Percentiles rank a stretch among this genome's conserved stretches.
Conservation (phyloP, 2,888 invertebrate genomes). For the Euclidia mi region DNA sequence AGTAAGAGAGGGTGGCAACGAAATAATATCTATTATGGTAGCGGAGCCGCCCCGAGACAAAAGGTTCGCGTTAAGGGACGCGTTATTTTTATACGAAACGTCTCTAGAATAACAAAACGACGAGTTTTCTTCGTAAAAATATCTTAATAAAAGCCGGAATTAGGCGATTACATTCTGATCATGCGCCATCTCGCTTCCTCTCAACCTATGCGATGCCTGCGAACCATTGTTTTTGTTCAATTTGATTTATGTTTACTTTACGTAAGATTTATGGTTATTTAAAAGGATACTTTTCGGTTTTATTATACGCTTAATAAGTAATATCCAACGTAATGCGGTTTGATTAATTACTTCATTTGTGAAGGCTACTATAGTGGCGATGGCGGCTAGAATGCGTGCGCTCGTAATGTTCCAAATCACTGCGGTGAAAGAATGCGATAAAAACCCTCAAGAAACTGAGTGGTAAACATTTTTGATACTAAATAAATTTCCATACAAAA, state of each 20-base stretch:
- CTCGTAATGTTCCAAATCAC: constrained; percentile 32
- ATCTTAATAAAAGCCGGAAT: constrained; percentile 86
- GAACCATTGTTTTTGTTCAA: constrained; percentile 73
- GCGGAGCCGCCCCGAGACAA: constrained; percentile 79
- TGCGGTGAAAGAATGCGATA: constrained; percentile 32
- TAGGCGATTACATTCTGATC: constrained; percentile 85
- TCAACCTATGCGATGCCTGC: constrained; percentile 67
- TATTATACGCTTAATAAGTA: constrained; percentile 50
- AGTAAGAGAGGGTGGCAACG: constrained; percentile 79
- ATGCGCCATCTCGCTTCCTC: constrained; percentile 82
- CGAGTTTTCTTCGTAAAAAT: constrained; percentile 83
- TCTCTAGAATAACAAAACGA: constrained; percentile 82
- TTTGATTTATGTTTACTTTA: constrained; percentile 77
- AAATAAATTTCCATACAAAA: constrained; percentile 39
- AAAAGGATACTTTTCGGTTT: constrained; percentile 72
- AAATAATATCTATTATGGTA: constrained; percentile 78
- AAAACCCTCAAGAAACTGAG: constrained; percentile 30
- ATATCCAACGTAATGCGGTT: constrained; percentile 37
- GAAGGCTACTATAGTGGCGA: constrained; percentile 29
- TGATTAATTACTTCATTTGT: constrained; percentile 48
- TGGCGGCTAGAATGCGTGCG: constrained; percentile 18
- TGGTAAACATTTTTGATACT: constrained; percentile 40
- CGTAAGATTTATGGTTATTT: constrained; percentile 78
- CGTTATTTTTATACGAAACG: constrained; percentile 87
- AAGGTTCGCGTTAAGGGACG: constrained; percentile 84